These are phyloP conservation scores for Xestia sexstrigata DNA, from an alignment of 2,888 invertebrate species.

Conservation along the genomic window DNA sequence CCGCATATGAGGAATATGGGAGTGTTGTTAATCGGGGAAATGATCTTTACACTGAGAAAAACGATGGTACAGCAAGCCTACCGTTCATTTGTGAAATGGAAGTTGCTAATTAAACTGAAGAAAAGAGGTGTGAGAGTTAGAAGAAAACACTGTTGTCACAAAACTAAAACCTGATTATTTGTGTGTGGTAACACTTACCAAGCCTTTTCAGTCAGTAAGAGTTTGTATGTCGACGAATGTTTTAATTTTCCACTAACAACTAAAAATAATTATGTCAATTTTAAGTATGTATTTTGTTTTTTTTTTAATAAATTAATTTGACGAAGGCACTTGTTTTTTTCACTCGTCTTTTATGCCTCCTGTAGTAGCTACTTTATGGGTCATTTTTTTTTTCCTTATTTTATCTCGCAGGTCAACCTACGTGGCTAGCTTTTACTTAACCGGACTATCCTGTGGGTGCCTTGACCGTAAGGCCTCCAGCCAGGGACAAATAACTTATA, in stretches of 20 bases:
- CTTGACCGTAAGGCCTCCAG: too few relatives aligned
- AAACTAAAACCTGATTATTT: background rate
- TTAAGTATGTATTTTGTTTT: background rate
- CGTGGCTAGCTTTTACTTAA: too few relatives aligned
- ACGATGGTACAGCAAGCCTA: background rate
- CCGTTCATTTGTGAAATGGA: constrained; percentile 67
- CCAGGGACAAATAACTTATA: too few relatives aligned
- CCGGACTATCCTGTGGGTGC: too few relatives aligned
- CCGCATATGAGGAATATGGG: constrained; percentile 5
- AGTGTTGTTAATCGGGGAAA: background rate
- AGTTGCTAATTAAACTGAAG: background rate
- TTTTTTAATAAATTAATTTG: background rate
- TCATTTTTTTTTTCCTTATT: background rate
- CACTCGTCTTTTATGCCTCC: too few relatives aligned
- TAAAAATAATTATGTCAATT: background rate
- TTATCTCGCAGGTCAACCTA: too few relatives aligned
- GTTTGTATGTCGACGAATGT: background rate
- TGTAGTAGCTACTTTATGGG: background rate
- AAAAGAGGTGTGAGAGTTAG: background rate
- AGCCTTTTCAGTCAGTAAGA: background rate
- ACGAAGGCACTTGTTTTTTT: background rate
- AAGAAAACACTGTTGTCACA: background rate
- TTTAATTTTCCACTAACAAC: background rate
- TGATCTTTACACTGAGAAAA: background rate
- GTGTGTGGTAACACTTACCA: background rate